A percentile compares a stretch with the other conserved stretches of the same genome.
Conservation (phyloP, 2,113 vertebrate species). For the Spea multiplicata region DNA sequence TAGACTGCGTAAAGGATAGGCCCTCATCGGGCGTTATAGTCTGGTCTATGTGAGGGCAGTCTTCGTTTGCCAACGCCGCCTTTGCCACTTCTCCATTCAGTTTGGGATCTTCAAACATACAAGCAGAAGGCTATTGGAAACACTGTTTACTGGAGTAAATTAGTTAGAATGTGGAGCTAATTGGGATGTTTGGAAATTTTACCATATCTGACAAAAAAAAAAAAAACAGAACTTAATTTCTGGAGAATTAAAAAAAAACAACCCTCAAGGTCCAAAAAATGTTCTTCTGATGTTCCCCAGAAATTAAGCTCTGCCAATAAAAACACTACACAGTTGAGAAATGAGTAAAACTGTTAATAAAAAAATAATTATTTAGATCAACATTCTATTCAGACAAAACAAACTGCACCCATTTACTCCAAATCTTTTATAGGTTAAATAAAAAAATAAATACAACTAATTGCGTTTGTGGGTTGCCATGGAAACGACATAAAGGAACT, state of each 20-base stretch:
- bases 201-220: neutral
- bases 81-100: conserved; percentile 96
- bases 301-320: neutral
- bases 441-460: neutral
- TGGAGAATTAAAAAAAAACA: neutral
- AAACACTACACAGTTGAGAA: neutral
- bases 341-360: neutral
- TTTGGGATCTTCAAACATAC: conserved; percentile 94
- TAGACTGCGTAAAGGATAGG: conserved; percentile 91
- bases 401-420: neutral
- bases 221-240: neutral
- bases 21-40: conserved; percentile 95
- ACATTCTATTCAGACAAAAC: neutral
- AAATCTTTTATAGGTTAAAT: neutral
- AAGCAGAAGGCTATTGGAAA: conserved; percentile 83
- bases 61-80: conserved; percentile 96
- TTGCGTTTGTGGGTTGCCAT: neutral
- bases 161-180: conserved; percentile 19
- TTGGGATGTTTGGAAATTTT: conserved; percentile 51
- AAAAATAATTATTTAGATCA: neutral
- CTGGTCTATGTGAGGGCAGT: conserved; percentile 99
- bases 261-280: too few species aligned
- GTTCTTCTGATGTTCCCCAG: neutral
- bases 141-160: conserved; percentile 65
- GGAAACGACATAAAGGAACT: neutral